Conservation (phyloP, 2,113 vertebrate genomes). For the Entelurus aequoreus region DNA sequence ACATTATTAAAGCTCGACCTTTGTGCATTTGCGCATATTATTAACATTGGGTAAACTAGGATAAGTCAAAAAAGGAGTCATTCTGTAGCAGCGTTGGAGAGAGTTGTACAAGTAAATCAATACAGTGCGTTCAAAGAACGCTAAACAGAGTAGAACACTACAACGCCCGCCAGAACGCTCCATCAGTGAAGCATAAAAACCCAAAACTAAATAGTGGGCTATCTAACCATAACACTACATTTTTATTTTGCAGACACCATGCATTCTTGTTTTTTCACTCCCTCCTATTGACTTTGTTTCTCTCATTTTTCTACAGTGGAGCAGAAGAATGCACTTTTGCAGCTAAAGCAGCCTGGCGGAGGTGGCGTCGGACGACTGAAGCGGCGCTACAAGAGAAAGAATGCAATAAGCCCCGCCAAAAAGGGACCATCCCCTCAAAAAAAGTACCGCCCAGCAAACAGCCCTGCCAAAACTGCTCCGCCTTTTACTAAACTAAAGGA, state of each 20-base stretch:
- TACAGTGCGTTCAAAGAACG: no score
- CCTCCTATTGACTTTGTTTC: neutral
- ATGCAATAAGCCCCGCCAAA: slow-evolving; percentile 72
- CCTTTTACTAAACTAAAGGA: slow-evolving; percentile 72
- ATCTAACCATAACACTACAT: no score
- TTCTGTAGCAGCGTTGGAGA: no score
- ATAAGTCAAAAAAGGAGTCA: no score
- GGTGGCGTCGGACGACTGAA: slow-evolving; percentile 68
- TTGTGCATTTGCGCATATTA: no score
- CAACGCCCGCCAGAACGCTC: no score
- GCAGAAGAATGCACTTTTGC: slow-evolving; percentile 79
- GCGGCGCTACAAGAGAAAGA: slow-evolving; percentile 82
- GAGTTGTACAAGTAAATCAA: no score
- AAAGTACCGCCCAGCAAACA: slow-evolving; percentile 65
- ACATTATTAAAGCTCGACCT: no score
- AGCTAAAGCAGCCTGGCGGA: slow-evolving; percentile 73
- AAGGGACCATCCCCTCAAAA: slow-evolving; percentile 84
- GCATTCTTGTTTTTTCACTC: neutral
- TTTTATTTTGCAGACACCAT: neutral
- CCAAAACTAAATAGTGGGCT: no score
- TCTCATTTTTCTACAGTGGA: slow-evolving; percentile 56
- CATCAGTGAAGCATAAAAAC: no score
- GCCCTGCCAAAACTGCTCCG: slow-evolving; percentile 77
- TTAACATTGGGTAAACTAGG: no score
- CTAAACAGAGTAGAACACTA: no score